phyloP scores from a whole-genome alignment of 2,797 vertebrate species.

The Anolis apletophallus region DNA sequence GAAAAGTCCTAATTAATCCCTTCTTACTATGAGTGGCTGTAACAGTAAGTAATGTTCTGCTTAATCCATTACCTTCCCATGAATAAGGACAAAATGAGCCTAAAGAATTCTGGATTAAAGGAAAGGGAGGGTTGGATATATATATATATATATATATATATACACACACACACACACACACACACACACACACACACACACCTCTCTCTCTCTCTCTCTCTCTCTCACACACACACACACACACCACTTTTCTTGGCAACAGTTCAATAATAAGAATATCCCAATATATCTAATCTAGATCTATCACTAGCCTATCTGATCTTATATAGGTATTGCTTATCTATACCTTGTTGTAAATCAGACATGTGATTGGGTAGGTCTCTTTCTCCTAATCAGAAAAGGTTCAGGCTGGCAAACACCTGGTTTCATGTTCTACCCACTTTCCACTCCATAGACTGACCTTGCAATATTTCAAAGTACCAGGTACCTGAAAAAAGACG shows the following conservation, averaged over 20 bases:
- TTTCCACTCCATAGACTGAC: too few relatives aligned
- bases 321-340: neutral
- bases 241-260: neutral
- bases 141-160: slow-evolving; percentile 16
- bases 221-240: too few relatives aligned
- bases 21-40: slow-evolving; percentile 60
- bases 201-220: too few relatives aligned
- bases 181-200: too few relatives aligned
- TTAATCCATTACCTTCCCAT: slow-evolving; percentile 65
- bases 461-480: neutral
- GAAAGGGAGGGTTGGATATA: neutral
- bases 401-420: neutral
- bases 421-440: neutral
- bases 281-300: neutral
- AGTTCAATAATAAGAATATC: neutral
- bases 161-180: too few relatives aligned
- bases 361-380: neutral
- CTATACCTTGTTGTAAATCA: neutral
- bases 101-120: slow-evolving; percentile 43
- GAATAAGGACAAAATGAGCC: slow-evolving; percentile 63
- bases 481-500: neutral
- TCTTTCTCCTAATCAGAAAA: neutral
- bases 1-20: slow-evolving; percentile 63
- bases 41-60: slow-evolving; percentile 64
- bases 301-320: neutral